Base-by-base conservation (phyloP, 2,113 vertebrate species). In the Nymphicus hollandicus region DNA sequence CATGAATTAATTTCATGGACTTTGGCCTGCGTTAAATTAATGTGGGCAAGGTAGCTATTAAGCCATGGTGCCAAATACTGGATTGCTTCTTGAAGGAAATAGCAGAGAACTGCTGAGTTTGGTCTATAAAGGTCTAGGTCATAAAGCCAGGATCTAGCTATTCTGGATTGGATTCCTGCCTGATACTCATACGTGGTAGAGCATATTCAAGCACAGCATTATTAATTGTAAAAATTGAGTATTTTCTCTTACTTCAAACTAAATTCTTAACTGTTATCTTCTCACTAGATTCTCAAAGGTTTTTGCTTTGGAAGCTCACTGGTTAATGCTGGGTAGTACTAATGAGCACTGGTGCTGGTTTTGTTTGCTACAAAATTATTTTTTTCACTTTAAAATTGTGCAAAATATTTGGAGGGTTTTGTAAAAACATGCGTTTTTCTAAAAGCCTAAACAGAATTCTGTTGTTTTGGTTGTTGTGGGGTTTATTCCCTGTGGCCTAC, bases 401-500 rank as follows among this genome's bases (percentile, higher is more conserved):
- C 4, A 33, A 46, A 81, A 14, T 0, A 13, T 11, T 43, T 39
- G 19, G 7, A 55, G 3, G 22, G 4, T 27, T 64, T 71, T 47
- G 7, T 43, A 33, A 68, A 68, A 72, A 31, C 6, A 3, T 0
- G 0, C 29, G 3, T 1, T 50, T 74, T 78, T 78, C n/a, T 64
- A 33, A 60, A 71, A 76, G 17, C 7, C 12, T 31, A 43, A 80
- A 39, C 3, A 47, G 18, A 74, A 71, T 13, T 46, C 7, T 56
- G 13, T 50, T 43, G 25, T 2, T 69, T 72, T 50, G 5, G 2
- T 55, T 29, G 23, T 35, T 37, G 33, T 31, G 11, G 20, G 1
- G 1, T 19, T 73, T 65, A 13, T 7, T 4, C 22, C 14, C 14
- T 41, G 13, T 68, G 27, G 37, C 5, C 11, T 85, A 33, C 85